Conservation (phyloP, 2,113 vertebrate genomes). For the Vicugna pacos region DNA sequence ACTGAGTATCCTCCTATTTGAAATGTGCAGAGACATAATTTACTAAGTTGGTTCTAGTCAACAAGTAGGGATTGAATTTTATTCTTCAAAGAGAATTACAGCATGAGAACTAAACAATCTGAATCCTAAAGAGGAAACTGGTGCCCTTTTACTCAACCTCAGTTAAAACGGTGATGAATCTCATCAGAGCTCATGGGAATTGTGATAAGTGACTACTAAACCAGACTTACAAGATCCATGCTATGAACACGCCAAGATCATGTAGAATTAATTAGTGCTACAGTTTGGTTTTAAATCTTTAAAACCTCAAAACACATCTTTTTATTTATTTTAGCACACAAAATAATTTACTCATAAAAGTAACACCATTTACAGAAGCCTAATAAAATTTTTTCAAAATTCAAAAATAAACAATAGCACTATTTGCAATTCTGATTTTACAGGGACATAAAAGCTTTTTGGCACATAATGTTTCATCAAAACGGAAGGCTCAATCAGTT, state of each 20-base stretch:
- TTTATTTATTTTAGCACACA: constrained; percentile 40
- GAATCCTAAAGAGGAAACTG: neutral
- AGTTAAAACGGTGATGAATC: neutral
- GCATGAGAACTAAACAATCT: neutral
- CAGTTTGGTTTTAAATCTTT: neutral
- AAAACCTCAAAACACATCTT: neutral
- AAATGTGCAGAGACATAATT: neutral
- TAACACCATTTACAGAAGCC: constrained; percentile 50
- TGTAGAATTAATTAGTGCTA: neutral
- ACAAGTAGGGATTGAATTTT: neutral
- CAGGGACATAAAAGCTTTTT: constrained; percentile 43
- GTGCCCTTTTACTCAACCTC: neutral
- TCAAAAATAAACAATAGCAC: constrained; percentile 54
- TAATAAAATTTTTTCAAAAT: neutral
- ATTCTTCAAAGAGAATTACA: constrained; percentile 5
- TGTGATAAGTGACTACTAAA: neutral
- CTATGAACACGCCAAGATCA: neutral
- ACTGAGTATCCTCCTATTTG: neutral
- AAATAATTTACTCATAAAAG: constrained; percentile 55
- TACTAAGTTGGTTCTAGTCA: neutral
- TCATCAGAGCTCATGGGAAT: neutral
- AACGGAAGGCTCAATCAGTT: neutral
- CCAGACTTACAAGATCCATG: neutral
- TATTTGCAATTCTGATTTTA: constrained; percentile 37
- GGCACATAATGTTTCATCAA: neutral